Conservation (phyloP, 1,140 invertebrate genomes). For the Drosophila kurseongensis region DNA sequence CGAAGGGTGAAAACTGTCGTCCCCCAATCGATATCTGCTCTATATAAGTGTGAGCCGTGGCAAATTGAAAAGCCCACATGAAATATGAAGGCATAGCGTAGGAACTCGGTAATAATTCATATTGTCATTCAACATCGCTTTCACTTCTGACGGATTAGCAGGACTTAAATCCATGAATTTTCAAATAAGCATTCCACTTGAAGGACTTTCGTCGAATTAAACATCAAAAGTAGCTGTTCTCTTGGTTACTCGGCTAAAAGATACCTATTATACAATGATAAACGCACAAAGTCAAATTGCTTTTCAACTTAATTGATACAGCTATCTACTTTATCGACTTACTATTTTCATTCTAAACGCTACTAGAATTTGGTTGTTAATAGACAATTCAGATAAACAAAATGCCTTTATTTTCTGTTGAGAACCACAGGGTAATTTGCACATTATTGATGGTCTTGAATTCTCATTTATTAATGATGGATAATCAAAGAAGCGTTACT, state of each 20-base stretch:
- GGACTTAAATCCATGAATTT: constrained; percentile 28
- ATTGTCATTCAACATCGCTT: constrained; percentile 24
- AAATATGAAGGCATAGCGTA: constrained; percentile 15
- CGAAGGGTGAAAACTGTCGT: constrained; percentile 1
- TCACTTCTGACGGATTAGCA: constrained; percentile 32
- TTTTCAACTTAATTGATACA: no score
- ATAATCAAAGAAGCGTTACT: constrained; percentile 41
- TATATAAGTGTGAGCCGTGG: constrained; percentile 11
- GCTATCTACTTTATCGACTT: no score
- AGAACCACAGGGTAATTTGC: neutral
- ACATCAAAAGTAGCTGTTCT: neutral
- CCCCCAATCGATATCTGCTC: constrained; percentile 36
- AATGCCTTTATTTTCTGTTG: neutral
- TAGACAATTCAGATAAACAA: no score
- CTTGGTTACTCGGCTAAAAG: neutral
- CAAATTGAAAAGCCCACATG: constrained; percentile 14
- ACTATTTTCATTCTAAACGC: no score
- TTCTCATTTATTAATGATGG: constrained; percentile 28
- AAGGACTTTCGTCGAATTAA: constrained; percentile 1
- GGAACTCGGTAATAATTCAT: constrained; percentile 38
- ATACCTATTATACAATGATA: no score
- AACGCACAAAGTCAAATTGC: no score
- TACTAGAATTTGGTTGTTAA: no score
- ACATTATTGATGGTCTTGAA: neutral
- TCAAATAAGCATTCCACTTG: constrained; percentile 20